Percentiles rank a stretch among this genome's conserved stretches.
Evolutionary conservation across 2,797 vertebrate species (phyloP).

Genomic region (Ciconia nigra): DNA sequence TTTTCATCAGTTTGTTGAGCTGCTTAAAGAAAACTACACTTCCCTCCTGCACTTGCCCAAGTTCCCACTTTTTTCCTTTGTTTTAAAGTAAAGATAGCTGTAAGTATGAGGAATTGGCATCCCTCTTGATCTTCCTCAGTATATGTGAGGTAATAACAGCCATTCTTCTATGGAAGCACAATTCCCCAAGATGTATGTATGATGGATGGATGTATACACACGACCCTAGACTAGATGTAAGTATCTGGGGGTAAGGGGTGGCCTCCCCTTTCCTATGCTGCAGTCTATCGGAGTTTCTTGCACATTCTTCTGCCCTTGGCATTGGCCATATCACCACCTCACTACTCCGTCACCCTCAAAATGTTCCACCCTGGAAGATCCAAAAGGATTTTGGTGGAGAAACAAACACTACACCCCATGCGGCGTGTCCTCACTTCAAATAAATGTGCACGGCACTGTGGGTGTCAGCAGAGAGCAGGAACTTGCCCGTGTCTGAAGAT

Average conservation of each 20-base stretch:
- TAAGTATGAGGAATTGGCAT: not conserved
- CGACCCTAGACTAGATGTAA: not conserved
- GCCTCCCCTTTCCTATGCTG: not conserved
- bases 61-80: not conserved
- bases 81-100: not conserved
- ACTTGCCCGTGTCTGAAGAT: not conserved
- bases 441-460: not conserved
- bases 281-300: fast-evolving
- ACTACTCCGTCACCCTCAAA: not conserved
- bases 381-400: not conserved
- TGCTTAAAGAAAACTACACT: not conserved
- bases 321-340: not conserved
- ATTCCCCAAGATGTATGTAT: not conserved
- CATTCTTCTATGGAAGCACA: not conserved
- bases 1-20: not conserved
- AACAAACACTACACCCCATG: not conserved
- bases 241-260: not conserved
- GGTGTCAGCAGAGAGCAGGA: not conserved
- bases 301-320: not conserved
- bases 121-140: not conserved
- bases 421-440: not conserved
- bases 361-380: not conserved
- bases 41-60: not conserved
- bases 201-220: too few species aligned
- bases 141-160: fast-evolving